These are phyloP conservation scores for Chrysina gloriosa DNA, from an alignment of 2,888 invertebrate species.

Conservation along the genomic window DNA sequence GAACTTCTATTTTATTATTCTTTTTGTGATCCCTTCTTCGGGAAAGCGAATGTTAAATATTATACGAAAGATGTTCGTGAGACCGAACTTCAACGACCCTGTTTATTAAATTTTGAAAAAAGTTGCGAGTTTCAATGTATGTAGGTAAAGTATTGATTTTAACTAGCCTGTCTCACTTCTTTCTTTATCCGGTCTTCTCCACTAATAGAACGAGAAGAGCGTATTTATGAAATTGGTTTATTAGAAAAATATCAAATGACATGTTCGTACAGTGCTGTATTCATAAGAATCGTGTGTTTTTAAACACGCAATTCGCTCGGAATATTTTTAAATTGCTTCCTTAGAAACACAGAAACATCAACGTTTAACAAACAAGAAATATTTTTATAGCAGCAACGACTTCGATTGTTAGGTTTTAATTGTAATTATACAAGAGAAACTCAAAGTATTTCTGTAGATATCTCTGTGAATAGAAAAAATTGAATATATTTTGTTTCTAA, in stretches of 20 bases:
- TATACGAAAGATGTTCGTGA: not conserved
- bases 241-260: not conserved
- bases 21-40: not conserved
- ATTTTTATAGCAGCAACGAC: too few relatives aligned
- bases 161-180: constrained; percentile 10
- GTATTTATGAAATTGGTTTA: not conserved
- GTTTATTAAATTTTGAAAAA: constrained; percentile 12
- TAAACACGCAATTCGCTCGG: too few relatives aligned
- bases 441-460: too few relatives aligned
- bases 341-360: not conserved
- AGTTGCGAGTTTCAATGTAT: constrained; percentile 36
- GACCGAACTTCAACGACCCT: not conserved
- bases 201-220: not conserved
- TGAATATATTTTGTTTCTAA: too few relatives aligned
- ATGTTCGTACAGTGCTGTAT: constrained; percentile 3
- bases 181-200: not conserved
- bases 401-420: too few relatives aligned
- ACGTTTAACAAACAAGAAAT: not conserved
- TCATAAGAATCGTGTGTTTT: not conserved
- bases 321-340: too few relatives aligned
- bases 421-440: too few relatives aligned
- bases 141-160: constrained; percentile 57
- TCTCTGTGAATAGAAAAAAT: too few relatives aligned
- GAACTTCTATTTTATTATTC: not conserved
- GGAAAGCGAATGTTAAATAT: not conserved